These are phyloP conservation scores for Hucho hucho DNA, from an alignment of 2,113 vertebrate species.

Conservation along the genomic window DNA sequence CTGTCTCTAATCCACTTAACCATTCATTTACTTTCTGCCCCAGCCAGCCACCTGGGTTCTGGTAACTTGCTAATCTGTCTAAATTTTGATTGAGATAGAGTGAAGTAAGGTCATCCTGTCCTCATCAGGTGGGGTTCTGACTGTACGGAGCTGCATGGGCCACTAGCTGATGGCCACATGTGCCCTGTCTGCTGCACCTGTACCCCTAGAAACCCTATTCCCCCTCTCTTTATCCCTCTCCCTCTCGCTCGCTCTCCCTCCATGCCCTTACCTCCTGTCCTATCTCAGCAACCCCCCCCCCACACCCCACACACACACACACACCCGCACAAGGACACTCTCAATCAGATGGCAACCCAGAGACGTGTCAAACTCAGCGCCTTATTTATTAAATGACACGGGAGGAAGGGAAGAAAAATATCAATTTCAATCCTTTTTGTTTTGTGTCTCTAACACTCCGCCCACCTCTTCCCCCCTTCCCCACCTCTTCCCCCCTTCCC, in stretches of 20 bases:
- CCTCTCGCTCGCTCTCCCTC: neutral
- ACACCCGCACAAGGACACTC: conserved; percentile 6
- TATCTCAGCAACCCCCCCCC: neutral
- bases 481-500: neutral
- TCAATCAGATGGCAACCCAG: conserved; percentile 17
- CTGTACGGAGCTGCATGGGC: no score
- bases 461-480: conserved; percentile 1
- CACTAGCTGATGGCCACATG: no score
- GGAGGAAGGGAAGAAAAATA: conserved; percentile 14
- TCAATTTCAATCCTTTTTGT: conserved; percentile 62
- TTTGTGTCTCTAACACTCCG: conserved; percentile 9
- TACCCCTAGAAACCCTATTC: conserved; percentile 8
- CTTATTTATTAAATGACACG: conserved; percentile 57
- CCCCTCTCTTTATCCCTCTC: neutral
- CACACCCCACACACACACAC: neutral
- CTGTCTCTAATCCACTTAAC: conserved; percentile 66
- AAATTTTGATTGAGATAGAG: neutral
- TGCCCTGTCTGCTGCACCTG: no score
- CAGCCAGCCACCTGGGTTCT: conserved; percentile 8
- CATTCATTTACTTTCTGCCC: conserved; percentile 58
- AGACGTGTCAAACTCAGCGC: conserved; percentile 40
- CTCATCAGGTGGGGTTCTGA: no score
- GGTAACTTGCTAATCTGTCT: conserved; percentile 5
- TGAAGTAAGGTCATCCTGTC: no score
- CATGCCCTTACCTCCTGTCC: neutral